Percentiles rank a stretch among this genome's conserved stretches.
These are phyloP conservation scores for Scalopus aquaticus DNA, from an alignment of 2,113 vertebrate species.

Conservation along the genomic window DNA sequence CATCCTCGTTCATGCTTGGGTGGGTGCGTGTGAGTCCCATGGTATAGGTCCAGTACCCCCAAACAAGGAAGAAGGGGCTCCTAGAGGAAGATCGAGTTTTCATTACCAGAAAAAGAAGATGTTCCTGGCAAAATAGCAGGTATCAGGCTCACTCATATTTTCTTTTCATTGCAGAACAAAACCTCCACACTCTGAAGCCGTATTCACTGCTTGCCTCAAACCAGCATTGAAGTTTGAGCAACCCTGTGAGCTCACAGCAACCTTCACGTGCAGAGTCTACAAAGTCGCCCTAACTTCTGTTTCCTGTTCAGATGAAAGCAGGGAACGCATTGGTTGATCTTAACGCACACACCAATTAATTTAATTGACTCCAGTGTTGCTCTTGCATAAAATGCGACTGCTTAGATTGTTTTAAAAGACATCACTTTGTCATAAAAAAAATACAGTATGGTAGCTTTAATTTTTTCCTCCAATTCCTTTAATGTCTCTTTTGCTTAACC, in stretches of 20 bases:
- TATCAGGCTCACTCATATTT: neutral
- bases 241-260: slow-evolving; percentile 5
- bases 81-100: neutral
- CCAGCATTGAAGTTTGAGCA: slow-evolving; percentile 13
- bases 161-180: neutral
- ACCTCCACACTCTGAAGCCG: neutral
- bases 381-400: slow-evolving; percentile 72
- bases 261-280: neutral
- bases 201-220: neutral
- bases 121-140: neutral
- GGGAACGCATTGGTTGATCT: slow-evolving; percentile 70
- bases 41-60: too few relatives aligned
- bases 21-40: neutral
- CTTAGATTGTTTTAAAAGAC: slow-evolving; percentile 72
- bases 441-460: slow-evolving; percentile 38
- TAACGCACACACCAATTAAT: slow-evolving; percentile 80
- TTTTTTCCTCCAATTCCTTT: slow-evolving; percentile 60
- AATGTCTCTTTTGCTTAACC: slow-evolving; percentile 62
- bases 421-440: slow-evolving; percentile 75
- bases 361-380: slow-evolving; percentile 74
- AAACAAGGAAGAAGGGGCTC: neutral
- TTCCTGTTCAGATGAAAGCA: slow-evolving; percentile 71
- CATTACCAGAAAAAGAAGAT: neutral
- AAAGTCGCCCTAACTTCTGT: slow-evolving; percentile 44
- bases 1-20: too few relatives aligned